These are phyloP conservation scores for Excalfactoria chinensis DNA, from an alignment of 2,113 vertebrate genomes.

Conservation along the genomic window DNA sequence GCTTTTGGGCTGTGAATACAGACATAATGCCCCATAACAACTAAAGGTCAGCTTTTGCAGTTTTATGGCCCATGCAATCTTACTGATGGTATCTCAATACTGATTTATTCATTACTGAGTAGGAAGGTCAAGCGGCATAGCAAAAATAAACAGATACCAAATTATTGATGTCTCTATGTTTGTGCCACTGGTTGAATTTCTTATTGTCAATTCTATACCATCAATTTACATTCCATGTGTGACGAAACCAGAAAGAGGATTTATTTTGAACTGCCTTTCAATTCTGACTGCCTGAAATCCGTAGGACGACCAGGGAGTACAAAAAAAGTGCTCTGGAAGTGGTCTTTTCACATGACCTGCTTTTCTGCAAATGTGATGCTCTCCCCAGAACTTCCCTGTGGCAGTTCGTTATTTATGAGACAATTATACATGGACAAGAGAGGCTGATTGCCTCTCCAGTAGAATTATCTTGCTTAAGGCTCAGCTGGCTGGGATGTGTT, in stretches of 20 bases:
- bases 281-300: not conserved
- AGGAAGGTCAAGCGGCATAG: not conserved
- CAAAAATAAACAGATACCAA: not conserved
- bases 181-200: not conserved
- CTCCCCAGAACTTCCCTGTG: not conserved
- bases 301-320: not conserved
- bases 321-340: not conserved
- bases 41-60: not conserved
- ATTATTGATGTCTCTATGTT: constrained; percentile 1
- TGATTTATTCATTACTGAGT: not conserved
- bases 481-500: not conserved
- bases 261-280: not conserved
- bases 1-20: not conserved
- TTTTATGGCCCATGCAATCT: not conserved
- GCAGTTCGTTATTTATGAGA: not conserved
- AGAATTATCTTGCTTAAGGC: not conserved
- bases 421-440: not conserved
- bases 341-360: not conserved
- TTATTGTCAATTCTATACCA: not conserved
- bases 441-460: not conserved
- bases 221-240: not conserved
- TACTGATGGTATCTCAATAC: not conserved
- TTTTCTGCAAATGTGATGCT: not conserved
- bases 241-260: not conserved
- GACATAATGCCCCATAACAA: not conserved